Evolutionary conservation across 2,797 vertebrate genomes (phyloP).

Genomic region (Enteromius unitaeniatus): DNA sequence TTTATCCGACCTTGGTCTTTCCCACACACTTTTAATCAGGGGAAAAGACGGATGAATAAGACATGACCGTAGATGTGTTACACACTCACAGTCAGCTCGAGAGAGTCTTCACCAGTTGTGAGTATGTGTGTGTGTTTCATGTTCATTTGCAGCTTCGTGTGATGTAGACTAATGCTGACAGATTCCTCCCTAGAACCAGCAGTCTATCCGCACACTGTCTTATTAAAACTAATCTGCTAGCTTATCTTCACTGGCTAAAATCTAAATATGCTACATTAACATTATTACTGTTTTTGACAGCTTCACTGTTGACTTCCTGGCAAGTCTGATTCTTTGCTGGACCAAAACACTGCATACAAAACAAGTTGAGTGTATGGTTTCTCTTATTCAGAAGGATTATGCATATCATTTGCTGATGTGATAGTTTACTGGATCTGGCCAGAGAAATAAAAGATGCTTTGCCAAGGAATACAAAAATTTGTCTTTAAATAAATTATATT

Average conservation of each 20-base stretch:
- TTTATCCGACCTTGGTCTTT: neutral
- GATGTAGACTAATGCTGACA: slow-evolving; percentile 78
- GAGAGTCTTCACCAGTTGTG: slow-evolving; percentile 31
- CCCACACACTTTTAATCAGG: slow-evolving; percentile 34
- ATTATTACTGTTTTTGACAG: slow-evolving; percentile 67
- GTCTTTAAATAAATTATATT: slow-evolving; percentile 41
- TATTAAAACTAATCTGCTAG: slow-evolving; percentile 79
- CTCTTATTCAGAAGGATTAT: slow-evolving; percentile 14
- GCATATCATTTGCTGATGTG: slow-evolving; percentile 27
- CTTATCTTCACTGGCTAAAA: slow-evolving; percentile 74
- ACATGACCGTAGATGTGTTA: slow-evolving; percentile 53
- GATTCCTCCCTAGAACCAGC: slow-evolving; percentile 73
- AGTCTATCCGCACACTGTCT: slow-evolving; percentile 81
- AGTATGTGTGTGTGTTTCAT: slow-evolving; percentile 27
- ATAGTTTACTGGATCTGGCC: slow-evolving; percentile 11
- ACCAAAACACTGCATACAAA: neutral
- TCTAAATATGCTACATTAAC: slow-evolving; percentile 70
- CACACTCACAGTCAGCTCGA: slow-evolving; percentile 50
- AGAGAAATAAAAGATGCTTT: neutral
- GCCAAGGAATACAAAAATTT: neutral
- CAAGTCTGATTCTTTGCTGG: neutral
- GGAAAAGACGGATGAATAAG: slow-evolving; percentile 44
- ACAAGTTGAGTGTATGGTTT: slow-evolving; percentile 4
- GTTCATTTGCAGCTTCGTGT: slow-evolving; percentile 43
- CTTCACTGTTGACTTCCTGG: neutral